Base-by-base conservation (phyloP, 2,797 vertebrate genomes). In the Bothrops alternatus region DNA sequence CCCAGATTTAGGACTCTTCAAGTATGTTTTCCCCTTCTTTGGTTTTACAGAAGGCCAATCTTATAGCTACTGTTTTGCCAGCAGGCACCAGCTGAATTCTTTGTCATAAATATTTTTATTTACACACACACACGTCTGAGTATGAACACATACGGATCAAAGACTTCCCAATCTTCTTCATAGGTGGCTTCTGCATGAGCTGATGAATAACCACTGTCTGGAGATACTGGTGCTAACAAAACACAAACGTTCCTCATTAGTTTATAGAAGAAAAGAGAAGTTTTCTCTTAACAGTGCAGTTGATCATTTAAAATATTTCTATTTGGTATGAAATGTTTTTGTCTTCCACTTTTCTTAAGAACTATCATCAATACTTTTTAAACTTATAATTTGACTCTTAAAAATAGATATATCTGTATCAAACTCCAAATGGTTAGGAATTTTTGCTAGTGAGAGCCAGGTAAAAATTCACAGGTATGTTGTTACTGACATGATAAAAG, bases 101-200 rank as follows among this genome's bases (percentile, higher is more conserved):
- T 14, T 63, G 23, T 87, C 73, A 91, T 2, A 58, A 28, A 56
- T 5, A 25, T 82, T 82, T 82, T 82, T 20, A 82, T 82, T 82
- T 82, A 47, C 42, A 20, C 18, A 18, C 16, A 57, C 56, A 18
- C 57, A 58, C 10, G 6, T 0, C 50, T 28, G 87, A 94, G 91
- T 0, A 42, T 0, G 0, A 85, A 89, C 85, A 99, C 99, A 98
- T 96, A 99, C 99, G 99, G 99, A 97, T 99, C 99, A 98, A 99
- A 99, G 91, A 99, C 99, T 96, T 99, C 99, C 99, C 99, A 99
- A 97, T 99, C 99, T 96, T 99, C 99, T 95, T 99, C 99, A 95
- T 99, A 99, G 87, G 99, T 98, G 69, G 98, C 98, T 95, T 99
- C 99, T 86, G 98, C 98, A 4, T 99, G 98, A 91, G 98, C 98